Percentiles rank a stretch among this genome's conserved stretches.
Conservation (phyloP, 2,888 invertebrate species). For the Diplazon laetatorius region DNA sequence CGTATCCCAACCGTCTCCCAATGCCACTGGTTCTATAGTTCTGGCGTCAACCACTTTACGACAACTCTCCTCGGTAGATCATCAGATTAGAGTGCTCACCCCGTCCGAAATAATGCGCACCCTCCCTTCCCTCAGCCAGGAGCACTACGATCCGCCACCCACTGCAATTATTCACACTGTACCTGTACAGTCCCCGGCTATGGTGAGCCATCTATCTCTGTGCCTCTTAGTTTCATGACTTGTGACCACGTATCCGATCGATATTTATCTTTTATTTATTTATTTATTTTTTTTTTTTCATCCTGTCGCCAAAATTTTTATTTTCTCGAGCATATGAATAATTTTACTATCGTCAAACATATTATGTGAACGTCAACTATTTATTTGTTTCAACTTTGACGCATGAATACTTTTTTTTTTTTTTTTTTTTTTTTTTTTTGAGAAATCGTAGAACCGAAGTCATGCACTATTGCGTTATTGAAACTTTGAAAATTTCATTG, state of each 20-base stretch:
- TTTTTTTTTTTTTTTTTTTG: no score
- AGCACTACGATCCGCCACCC: conserved; percentile 86
- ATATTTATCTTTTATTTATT: conserved; percentile 65
- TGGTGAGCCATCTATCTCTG: conserved; percentile 83
- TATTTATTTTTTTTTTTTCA: conserved; percentile 59
- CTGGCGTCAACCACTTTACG: conserved; percentile 83
- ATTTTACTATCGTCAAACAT: conserved; percentile 54
- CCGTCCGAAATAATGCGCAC: conserved; percentile 96
- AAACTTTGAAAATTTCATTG: no score
- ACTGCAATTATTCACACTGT: conserved; percentile 83
- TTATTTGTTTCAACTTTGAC: conserved; percentile 55
- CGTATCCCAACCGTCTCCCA: conserved; percentile 74
- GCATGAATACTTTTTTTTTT: conserved; percentile 66
- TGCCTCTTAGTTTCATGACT: conserved; percentile 81
- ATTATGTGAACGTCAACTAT: conserved; percentile 3
- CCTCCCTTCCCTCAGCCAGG: conserved; percentile 92
- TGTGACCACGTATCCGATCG: conserved; percentile 77
- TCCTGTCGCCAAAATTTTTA: conserved; percentile 62
- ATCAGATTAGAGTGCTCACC: conserved; percentile 94
- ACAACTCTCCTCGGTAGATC: conserved; percentile 85
- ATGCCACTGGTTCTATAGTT: conserved; percentile 80
- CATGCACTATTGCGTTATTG: no score
- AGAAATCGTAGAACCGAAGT: no score
- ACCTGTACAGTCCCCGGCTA: conserved; percentile 82
- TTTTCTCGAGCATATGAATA: conserved; percentile 67